Evolutionary conservation across 2,888 invertebrate species (phyloP).

Genomic region (Polietes domitor): DNA sequence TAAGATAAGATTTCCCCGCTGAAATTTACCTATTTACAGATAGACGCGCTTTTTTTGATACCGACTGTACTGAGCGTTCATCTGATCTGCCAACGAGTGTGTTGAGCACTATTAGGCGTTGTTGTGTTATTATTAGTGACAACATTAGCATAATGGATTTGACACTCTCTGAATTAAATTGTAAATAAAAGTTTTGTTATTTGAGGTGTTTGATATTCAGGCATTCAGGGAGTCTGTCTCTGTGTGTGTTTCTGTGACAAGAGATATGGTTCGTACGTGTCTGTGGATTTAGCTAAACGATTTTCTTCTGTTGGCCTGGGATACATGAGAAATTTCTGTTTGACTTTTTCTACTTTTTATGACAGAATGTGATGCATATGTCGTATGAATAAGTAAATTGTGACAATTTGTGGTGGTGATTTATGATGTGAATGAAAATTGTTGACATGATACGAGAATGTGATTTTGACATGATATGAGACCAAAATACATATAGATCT

Average conservation of each 20-base stretch:
- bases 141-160: conserved; percentile 68
- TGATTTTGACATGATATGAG: conserved; percentile 12
- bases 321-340: background rate
- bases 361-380: background rate
- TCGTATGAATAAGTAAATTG: background rate
- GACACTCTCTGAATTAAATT: conserved; percentile 66
- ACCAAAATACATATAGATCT: background rate
- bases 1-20: too few relatives aligned
- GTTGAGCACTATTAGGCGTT: conserved; percentile 55
- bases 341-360: conserved; percentile 25
- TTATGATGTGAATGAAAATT: conserved; percentile 62
- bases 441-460: conserved; percentile 53
- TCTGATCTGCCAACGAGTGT: conserved; percentile 5
- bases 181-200: conserved; percentile 47
- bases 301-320: background rate
- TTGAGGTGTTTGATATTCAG: conserved; percentile 15
- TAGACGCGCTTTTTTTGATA: background rate
- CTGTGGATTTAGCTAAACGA: background rate
- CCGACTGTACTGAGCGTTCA: background rate
- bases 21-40: too few relatives aligned
- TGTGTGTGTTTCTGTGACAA: background rate
- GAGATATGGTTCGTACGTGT: conserved; percentile 22
- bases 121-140: conserved; percentile 64
- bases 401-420: conserved; percentile 53
- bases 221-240: background rate